These are phyloP conservation scores for Neotoma lepida DNA, from an alignment of 2,113 vertebrate species.

Conservation along the genomic window DNA sequence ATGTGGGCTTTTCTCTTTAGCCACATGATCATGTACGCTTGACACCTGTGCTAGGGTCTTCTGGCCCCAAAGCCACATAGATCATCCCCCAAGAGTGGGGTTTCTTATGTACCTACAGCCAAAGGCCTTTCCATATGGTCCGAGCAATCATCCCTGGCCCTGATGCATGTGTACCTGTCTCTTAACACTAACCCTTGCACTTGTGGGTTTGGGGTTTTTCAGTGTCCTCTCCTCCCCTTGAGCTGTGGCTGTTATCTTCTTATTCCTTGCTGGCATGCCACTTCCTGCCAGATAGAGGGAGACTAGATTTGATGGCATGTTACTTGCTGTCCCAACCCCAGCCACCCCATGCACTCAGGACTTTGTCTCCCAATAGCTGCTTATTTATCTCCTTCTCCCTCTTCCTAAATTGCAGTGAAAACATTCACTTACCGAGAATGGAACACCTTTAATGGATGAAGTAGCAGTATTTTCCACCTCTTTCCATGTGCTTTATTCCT, in stretches of 20 bases:
- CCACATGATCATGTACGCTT: constrained; percentile 53
- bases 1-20: constrained; percentile 71
- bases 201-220: constrained; percentile 65
- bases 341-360: constrained; percentile 62
- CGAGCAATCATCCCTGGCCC: constrained; percentile 61
- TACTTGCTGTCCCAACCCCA: neutral
- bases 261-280: constrained; percentile 62
- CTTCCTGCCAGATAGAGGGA: constrained; percentile 61
- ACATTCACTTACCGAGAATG: constrained; percentile 16
- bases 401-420: constrained; percentile 54
- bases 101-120: constrained; percentile 70
- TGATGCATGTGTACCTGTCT: constrained; percentile 59
- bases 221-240: constrained; percentile 72
- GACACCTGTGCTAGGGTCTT: constrained; percentile 65
- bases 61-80: constrained; percentile 61
- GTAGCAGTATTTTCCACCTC: constrained; percentile 58
- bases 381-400: constrained; percentile 42
- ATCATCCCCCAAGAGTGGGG: constrained; percentile 45
- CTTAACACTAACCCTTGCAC: constrained; percentile 78
- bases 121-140: constrained; percentile 71
- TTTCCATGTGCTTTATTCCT: constrained; percentile 56
- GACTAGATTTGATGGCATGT: constrained; percentile 28
- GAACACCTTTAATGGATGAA: constrained; percentile 60
- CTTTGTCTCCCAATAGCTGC: constrained; percentile 62
- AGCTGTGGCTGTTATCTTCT: constrained; percentile 55